A percentile compares a stretch with the other conserved stretches of the same genome.
Evolutionary conservation across 2,113 vertebrate genomes (phyloP).

Genomic region (Pluvianellus socialis): DNA sequence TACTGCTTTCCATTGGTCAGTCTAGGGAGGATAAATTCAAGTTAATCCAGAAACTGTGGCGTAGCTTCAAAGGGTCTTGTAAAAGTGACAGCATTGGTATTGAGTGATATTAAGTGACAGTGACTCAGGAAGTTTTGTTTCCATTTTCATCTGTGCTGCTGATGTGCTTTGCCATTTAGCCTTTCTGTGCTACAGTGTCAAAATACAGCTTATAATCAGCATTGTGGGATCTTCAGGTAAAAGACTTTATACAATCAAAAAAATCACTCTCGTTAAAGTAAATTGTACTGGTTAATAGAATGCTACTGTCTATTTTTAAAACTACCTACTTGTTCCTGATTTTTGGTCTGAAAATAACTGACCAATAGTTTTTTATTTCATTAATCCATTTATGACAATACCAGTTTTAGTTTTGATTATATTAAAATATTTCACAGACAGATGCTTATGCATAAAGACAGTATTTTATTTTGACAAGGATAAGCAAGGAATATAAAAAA

Average conservation of each 20-base stretch:
- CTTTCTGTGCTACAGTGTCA: not conserved
- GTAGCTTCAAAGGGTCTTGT: not conserved
- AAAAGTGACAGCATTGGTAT: not conserved
- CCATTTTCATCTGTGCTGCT: not conserved
- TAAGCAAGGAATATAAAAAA: not conserved
- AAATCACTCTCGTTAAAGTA: not conserved
- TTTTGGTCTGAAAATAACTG: not conserved
- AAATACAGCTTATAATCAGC: not conserved
- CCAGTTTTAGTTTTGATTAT: not conserved
- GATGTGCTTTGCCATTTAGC: not conserved
- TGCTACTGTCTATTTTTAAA: not conserved
- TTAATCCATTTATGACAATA: not conserved
- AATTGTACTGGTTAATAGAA: not conserved
- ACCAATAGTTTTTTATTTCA: not conserved
- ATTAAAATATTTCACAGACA: not conserved
- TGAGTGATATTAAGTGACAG: not conserved
- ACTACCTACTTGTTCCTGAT: not conserved
- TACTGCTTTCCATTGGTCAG: not conserved
- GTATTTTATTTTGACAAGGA: not conserved
- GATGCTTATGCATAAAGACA: not conserved
- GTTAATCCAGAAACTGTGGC: not conserved
- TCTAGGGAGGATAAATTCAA: not conserved
- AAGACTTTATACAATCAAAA: not conserved
- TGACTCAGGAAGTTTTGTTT: not conserved
- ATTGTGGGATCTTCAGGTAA: not conserved